Evolutionary conservation across 2,888 invertebrate genomes (phyloP), one percentile per base, ranked within the genome.

Genomic region (Antheraea yamamai): DNA sequence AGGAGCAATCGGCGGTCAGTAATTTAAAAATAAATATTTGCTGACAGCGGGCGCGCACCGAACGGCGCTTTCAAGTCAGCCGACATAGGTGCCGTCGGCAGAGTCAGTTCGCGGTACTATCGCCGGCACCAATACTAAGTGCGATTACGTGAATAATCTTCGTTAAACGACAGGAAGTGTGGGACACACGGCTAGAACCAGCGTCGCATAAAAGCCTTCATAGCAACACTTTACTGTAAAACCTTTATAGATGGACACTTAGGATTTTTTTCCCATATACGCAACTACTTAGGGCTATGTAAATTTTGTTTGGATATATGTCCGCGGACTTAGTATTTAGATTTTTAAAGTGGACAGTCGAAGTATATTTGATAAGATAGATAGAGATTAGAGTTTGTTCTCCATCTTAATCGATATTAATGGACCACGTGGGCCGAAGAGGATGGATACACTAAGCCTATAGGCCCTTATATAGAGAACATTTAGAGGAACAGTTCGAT

Each of bases 11-110:
- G 91, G 85, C 88, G 91, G 86, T 87, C 92, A 91, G 91, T 94
- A 93, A 94, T 95, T 95, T 95, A 94, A 95, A 70, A 95, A 94
- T 94, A 95, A 95, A 95, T 94, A 95, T 95, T 95, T 92, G 92
- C 93, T 85, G 89, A 88, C 91, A 87, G 89, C 84, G 86, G 87
- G 88, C 89, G 23, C 23, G 23, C 61, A 61, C 7, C n/a, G 64
- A 87, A 77, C 73, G 78, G 78, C 85, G 85, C 94, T 93, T 94
- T 94, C 86, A 92, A 88, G 85, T 89, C 66, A 79, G 87, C 94
- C 94, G 94, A 93, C 95, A 94, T 90, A 93, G 92, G 92, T 92
- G 92, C 94, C 94, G 93, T 86, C 74, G 78, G 77, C 64, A 77
- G 80, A 78, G 83, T 82, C 35, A 58, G 58, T 81, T 80, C 79